Base-by-base conservation (phyloP, 2,888 invertebrate species). In the Acleris literana region DNA sequence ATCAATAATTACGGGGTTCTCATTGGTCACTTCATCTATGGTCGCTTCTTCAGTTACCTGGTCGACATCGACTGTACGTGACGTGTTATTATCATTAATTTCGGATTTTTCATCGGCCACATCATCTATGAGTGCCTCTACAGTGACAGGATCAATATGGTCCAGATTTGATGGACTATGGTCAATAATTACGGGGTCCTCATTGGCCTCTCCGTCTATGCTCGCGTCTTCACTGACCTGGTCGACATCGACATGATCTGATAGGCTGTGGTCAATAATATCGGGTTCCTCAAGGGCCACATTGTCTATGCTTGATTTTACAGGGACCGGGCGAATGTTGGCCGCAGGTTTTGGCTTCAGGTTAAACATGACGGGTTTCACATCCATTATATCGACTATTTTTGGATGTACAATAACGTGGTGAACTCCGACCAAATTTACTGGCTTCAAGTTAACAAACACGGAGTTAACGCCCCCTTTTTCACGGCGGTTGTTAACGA, bases 251-350 rank as follows among this genome's bases (percentile, higher is more conserved):
- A 18, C 62, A 1, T 1, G 9, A 13, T 39, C 13, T 39, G n/a
- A 39, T 18, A n/a, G 49, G 64, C 0, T 43, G 20, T 11, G 54
- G 64, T 25, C 58, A 1, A 64, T 43, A n/a, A 57, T n/a, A 4
- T 22, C 44, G 16, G 56, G 18, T 5, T 11, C 25, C 3, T 20
- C 48, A 18, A 22, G 39, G 6, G 43, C 43, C 11, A 65, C 33
- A 16, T 49, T 55, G 13, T 20, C 43, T 2, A 54, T 59, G 9
- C 49, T 29, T 1, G 55, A 55, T n/a, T 65, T 20, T 13, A 57
- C 49, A 25, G 33, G 9, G 33, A 11, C 33, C 13, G 33, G 11
- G 11, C 3, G 9, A 11, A 33, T 11, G 11, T 11, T 9, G 39
- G 13, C 39, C 13, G 13, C 13, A 39, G 4, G 39, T 13, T 13